phyloP scores from a whole-genome alignment of 2,888 invertebrate genomes.

The Ephialtes manifestator region DNA sequence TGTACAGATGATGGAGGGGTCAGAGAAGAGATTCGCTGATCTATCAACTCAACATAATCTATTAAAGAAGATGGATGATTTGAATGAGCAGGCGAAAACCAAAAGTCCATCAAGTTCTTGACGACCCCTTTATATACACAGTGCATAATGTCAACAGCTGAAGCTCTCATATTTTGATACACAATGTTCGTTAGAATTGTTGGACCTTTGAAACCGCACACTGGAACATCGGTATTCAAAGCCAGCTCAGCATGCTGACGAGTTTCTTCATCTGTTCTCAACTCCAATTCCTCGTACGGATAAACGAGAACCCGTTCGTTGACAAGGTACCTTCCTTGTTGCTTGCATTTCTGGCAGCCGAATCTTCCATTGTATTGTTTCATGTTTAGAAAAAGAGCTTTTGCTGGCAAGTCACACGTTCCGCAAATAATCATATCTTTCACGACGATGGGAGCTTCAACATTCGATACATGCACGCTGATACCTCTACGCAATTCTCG shows the following conservation, averaged over 20 bases:
- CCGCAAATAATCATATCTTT: conserved; percentile 37
- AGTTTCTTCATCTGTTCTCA: conserved; percentile 7
- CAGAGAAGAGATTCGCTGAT: conserved; percentile 21
- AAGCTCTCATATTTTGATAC: too few relatives aligned
- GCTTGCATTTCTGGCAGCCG: conserved; percentile 1
- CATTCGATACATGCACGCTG: not conserved
- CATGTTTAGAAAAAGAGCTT: conserved; percentile 9
- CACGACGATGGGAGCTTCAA: conserved; percentile 2
- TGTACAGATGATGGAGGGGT: conserved; percentile 46
- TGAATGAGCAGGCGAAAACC: not conserved
- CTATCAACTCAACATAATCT: not conserved
- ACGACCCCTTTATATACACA: conserved; percentile 18
- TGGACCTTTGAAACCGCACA: too few relatives aligned
- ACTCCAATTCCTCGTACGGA: not conserved
- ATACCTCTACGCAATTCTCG: not conserved
- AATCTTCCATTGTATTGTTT: conserved; percentile 20
- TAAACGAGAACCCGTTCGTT: not conserved
- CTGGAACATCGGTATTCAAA: too few relatives aligned
- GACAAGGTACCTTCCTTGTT: not conserved
- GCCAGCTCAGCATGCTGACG: too few relatives aligned
- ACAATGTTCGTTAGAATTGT: too few relatives aligned
- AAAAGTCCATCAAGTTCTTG: not conserved
- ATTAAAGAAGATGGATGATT: too few relatives aligned
- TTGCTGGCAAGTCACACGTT: conserved; percentile 16
- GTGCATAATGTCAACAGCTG: too few relatives aligned